Conservation (phyloP, 2,113 vertebrate species). For the Columbina picui region DNA sequence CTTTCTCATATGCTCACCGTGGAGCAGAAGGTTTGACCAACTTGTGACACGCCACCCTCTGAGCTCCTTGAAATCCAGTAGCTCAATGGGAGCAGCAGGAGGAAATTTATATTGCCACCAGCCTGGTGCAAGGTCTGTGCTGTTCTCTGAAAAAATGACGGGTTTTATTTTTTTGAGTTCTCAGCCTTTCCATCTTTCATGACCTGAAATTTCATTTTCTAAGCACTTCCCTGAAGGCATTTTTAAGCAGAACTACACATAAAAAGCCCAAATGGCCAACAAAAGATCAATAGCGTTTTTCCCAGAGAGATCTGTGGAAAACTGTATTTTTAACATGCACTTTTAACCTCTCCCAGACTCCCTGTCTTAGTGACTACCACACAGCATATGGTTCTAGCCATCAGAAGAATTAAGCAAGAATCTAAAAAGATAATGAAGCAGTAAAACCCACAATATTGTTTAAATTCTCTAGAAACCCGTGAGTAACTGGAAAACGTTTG, state of each 20-base stretch:
- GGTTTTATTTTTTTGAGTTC: background rate
- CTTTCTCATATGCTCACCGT: rapidly evolving
- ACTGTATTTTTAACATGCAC: background rate
- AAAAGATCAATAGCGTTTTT: conserved; percentile 10
- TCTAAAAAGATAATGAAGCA: background rate
- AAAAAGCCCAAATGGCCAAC: background rate
- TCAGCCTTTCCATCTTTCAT: background rate
- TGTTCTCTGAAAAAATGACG: background rate
- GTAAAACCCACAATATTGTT: background rate
- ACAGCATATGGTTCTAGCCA: background rate
- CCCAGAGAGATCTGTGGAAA: conserved; percentile 5
- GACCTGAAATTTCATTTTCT: background rate
- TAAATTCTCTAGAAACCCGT: conserved; percentile 14
- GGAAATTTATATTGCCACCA: rapidly evolving
- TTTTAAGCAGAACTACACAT: background rate
- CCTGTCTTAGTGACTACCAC: background rate
- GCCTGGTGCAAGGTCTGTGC: rapidly evolving
- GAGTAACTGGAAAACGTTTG: background rate
- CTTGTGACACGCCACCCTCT: rapidly evolving
- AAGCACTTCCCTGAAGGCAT: background rate
- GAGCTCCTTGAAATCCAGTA: background rate
- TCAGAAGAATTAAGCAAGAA: conserved; percentile 31
- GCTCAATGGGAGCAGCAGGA: rapidly evolving
- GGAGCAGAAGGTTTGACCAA: background rate
- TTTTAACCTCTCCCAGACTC: conserved; percentile 6